phyloP scores from a whole-genome alignment of 2,888 invertebrate genomes.

The Scaptomyza tumidula region DNA sequence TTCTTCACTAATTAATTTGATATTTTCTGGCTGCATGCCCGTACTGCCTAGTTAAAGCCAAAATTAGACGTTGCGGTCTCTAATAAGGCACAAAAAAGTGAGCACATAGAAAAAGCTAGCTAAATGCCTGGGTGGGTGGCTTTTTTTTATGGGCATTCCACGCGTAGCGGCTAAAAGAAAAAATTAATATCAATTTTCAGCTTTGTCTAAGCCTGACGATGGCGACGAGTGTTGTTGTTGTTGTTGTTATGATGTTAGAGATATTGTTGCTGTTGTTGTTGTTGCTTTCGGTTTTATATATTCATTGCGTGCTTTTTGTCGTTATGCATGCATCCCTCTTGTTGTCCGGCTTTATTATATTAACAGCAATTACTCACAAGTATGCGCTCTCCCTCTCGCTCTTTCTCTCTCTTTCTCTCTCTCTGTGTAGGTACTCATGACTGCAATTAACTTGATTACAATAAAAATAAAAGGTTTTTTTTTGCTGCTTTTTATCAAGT shows the following conservation, averaged over 20 bases:
- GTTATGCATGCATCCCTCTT: conserved; percentile 59
- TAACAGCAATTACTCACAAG: conserved; percentile 78
- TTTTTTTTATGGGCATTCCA: conserved; percentile 68
- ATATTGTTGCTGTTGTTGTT: conserved; percentile 20
- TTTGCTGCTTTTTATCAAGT: conserved; percentile 11
- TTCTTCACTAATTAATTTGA: conserved; percentile 74
- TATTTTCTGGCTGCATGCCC: conserved; percentile 48
- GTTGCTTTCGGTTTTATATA: conserved; percentile 43
- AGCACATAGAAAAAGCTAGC: conserved; percentile 16
- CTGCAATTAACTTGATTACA: conserved; percentile 79
- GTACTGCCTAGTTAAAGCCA: conserved; percentile 43
- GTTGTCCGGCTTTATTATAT: conserved; percentile 60
- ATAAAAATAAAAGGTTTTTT: conserved; percentile 37
- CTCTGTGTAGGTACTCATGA: conserved; percentile 11
- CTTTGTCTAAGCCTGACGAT: conserved; percentile 63
- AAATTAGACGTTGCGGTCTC: conserved; percentile 36
- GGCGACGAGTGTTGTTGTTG: conserved; percentile 20
- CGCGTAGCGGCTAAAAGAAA: conserved; percentile 50
- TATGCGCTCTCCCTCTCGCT: conserved; percentile 45
- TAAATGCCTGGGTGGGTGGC: conserved; percentile 25
- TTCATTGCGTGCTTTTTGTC: conserved; percentile 72
- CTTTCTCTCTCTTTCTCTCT: conserved; percentile 2
- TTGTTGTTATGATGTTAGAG: conserved; percentile 40
- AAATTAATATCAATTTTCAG: conserved; percentile 80
- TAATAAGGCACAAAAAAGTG: conserved; percentile 55